Evolutionary conservation across 2,888 invertebrate species (phyloP).

Genomic region (Caradrina clavipalpis): DNA sequence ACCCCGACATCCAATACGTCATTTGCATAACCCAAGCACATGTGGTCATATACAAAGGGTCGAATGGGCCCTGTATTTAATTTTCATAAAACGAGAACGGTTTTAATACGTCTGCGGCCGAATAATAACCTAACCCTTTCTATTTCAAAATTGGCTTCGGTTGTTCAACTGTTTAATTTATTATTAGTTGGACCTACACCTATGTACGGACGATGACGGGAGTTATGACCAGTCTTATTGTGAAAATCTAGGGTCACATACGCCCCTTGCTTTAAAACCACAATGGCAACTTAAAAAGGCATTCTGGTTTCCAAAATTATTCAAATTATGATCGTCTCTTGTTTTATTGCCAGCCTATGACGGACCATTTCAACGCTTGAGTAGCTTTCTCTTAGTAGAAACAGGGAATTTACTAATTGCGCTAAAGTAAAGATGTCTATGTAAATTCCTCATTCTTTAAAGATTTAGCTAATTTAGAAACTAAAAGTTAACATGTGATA

Average conservation of each 20-base stretch:
- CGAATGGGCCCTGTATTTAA: slow-evolving; percentile 87
- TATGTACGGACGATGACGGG: slow-evolving; percentile 50
- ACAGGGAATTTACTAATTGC: no score
- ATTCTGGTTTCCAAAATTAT: neutral
- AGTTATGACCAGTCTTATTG: slow-evolving; percentile 51
- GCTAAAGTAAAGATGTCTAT: no score
- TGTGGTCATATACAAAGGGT: slow-evolving; percentile 89
- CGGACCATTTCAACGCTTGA: neutral
- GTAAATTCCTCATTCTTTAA: no score
- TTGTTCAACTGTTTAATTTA: slow-evolving; percentile 73
- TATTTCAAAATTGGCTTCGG: slow-evolving; percentile 84
- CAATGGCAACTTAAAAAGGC: slow-evolving; percentile 1
- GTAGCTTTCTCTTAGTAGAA: neutral
- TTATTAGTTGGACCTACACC: slow-evolving; percentile 70
- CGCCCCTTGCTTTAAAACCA: slow-evolving; percentile 8
- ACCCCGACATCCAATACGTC: slow-evolving; percentile 84
- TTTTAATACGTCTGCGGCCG: slow-evolving; percentile 87
- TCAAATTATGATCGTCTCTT: neutral
- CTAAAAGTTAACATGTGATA: no score
- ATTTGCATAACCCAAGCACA: slow-evolving; percentile 89
- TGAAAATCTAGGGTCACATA: slow-evolving; percentile 19
- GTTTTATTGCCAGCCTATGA: neutral
- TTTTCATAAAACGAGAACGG: slow-evolving; percentile 89
- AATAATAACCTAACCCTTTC: slow-evolving; percentile 87
- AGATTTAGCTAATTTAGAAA: no score